Conservation (phyloP, 35 echinoderm and acorn worm species). For the Ophioderma brevispina region DNA sequence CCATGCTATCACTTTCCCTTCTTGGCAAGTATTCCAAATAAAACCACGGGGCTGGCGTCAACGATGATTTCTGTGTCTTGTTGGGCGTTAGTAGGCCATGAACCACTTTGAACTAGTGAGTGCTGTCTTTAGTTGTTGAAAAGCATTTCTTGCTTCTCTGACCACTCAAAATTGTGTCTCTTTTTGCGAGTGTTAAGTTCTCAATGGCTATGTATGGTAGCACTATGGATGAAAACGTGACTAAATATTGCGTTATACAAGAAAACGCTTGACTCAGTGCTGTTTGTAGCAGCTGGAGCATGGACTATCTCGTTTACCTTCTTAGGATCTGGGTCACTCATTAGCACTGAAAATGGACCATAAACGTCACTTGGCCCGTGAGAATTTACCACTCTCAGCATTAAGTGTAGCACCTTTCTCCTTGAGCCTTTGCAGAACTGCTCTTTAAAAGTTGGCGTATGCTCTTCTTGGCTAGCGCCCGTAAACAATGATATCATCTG, state of each 20-base stretch:
- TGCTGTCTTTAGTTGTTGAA: conserved; percentile 32
- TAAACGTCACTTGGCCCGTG: conserved; percentile 46
- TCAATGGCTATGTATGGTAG: conserved; percentile 29
- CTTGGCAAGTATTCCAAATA: conserved; percentile 64
- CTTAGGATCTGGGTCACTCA: conserved; percentile 38
- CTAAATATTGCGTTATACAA: conserved; percentile 44
- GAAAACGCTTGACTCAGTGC: conserved; percentile 51
- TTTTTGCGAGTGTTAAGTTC: conserved; percentile 53
- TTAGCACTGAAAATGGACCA: conserved; percentile 53
- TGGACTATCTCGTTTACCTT: conserved; percentile 24
- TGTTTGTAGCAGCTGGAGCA: background rate
- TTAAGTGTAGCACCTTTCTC: conserved; percentile 50
- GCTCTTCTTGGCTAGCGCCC: conserved; percentile 29
- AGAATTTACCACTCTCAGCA: conserved; percentile 45
- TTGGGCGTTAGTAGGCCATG: conserved; percentile 61
- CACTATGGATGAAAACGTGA: conserved; percentile 47
- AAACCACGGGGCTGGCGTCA: conserved; percentile 61
- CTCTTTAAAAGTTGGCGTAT: conserved; percentile 44
- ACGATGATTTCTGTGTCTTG: conserved; percentile 62
- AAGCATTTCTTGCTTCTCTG: background rate
- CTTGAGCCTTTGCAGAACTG: conserved; percentile 56
- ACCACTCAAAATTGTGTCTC: too few relatives aligned
- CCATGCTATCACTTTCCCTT: conserved; percentile 48
- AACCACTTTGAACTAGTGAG: conserved; percentile 51
- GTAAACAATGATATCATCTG: conserved; percentile 83